Evolutionary conservation across 1,140 invertebrate species (phyloP).

Genomic region (Ceratitis capitata): DNA sequence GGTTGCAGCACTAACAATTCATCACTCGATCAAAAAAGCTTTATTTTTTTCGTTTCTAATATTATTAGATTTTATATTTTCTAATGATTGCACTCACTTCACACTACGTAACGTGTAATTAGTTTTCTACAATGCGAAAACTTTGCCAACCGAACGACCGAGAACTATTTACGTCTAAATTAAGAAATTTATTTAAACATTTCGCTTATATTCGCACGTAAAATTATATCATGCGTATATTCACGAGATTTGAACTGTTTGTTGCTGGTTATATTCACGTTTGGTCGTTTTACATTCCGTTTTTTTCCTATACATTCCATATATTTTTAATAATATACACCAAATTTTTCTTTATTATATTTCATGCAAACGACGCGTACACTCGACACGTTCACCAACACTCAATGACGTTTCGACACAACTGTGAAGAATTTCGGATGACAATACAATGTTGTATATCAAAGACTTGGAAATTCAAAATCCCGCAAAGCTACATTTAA

Average conservation of each 20-base stretch:
- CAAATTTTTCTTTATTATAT: not conserved
- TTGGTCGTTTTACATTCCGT: not conserved
- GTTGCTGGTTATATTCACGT: not conserved
- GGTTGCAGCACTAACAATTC: no score
- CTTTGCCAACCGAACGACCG: not conserved
- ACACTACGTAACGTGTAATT: not conserved
- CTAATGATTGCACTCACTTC: not conserved
- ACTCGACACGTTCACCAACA: slow-evolving; percentile 36
- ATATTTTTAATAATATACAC: not conserved
- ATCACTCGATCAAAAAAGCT: no score
- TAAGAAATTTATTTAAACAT: slow-evolving; percentile 15
- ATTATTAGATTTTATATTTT: not conserved
- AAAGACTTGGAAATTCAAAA: no score
- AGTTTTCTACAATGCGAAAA: not conserved
- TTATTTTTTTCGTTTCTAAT: no score
- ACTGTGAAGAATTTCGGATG: not conserved
- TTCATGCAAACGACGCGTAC: not conserved
- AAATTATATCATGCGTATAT: not conserved
- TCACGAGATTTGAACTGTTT: not conserved
- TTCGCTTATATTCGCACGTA: not conserved
- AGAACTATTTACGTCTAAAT: not conserved
- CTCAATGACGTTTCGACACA: slow-evolving; percentile 29
- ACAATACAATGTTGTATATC: no score
- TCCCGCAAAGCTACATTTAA: no score
- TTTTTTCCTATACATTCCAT: not conserved